These are phyloP conservation scores for Synergus laeviventris DNA, from an alignment of 2,888 invertebrate species.

Conservation along the genomic window DNA sequence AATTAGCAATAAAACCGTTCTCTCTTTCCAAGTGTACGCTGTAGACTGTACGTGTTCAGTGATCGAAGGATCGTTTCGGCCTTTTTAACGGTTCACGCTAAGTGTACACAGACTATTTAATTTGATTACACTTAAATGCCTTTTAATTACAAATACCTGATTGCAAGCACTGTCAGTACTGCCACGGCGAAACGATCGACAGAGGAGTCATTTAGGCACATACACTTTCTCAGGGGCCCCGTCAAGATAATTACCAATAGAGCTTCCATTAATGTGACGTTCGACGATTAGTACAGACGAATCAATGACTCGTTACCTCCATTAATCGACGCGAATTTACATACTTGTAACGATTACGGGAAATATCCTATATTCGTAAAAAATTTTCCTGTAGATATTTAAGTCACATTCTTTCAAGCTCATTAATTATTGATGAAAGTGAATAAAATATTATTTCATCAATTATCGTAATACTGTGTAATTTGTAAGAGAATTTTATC, in stretches of 20 bases:
- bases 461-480: no score
- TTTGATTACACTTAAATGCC: constrained; percentile 31
- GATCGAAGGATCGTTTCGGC: constrained; percentile 15
- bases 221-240: constrained; percentile 3
- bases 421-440: no score
- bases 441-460: no score
- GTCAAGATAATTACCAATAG: constrained; percentile 31
- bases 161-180: neutral
- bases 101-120: constrained; percentile 23
- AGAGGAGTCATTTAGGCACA: neutral
- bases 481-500: no score
- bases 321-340: neutral
- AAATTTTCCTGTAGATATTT: neutral
- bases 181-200: neutral
- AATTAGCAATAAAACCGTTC: constrained; percentile 32
- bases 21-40: neutral
- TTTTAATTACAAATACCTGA: constrained; percentile 33
- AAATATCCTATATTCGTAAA: neutral
- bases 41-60: neutral
- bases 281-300: constrained; percentile 8
- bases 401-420: no score
- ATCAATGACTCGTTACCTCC: constrained; percentile 9
- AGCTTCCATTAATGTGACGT: constrained; percentile 25
- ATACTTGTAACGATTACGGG: constrained; percentile 11
- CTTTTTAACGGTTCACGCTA: constrained; percentile 14